Evolutionary conservation across 2,888 invertebrate species (phyloP), one percentile per base, ranked within the genome.

Genomic region (Teleogryllus oceanicus): DNA sequence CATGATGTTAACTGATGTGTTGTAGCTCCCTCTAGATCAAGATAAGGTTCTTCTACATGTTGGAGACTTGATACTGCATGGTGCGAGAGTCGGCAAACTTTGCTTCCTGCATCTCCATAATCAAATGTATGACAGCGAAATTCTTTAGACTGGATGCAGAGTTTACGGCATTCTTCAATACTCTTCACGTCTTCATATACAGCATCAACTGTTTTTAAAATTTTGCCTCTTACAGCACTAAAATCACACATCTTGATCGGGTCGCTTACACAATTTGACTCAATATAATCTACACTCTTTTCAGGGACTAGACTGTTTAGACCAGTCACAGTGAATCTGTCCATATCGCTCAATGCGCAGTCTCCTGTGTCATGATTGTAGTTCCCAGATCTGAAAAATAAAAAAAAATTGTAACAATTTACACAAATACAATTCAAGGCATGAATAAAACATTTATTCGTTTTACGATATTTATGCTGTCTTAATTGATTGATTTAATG

Each of bases 51-150:
- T 18, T 84, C 83, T 37, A 83, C 82, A 37, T 83, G 84, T 18
- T 83, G 81, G 18, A 83, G 80, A 75, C 87, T 87, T 4, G 85
- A 85, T 24, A 85, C 82, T 18, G 87, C 84, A 83, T 88, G 87
- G 82, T 88, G 88, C 50, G 87, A 87, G 8, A 88, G 84, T 13
- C 87, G 86, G 81, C 88, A 88, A 74, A 88, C 86, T 21, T 78
- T 49, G 76, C 82, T 84, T n/a, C 84, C 85, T 13, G 86, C 85
- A 81, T 86, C 87, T 77, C 86, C 86, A 83, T 84, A 87, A 83
- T 88, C 88, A 83, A 86, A 88, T 11, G 88, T 87, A 81, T 86
- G 86, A 82, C 87, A 88, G 75, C 85, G 84, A 84, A 86, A 87
- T 78, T 85, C 82, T 21, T 84, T 84, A 78, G 86, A 84, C 76